These are phyloP conservation scores for Tetraneura akinire DNA, from an alignment of 1,140 invertebrate species.

Conservation along the genomic window DNA sequence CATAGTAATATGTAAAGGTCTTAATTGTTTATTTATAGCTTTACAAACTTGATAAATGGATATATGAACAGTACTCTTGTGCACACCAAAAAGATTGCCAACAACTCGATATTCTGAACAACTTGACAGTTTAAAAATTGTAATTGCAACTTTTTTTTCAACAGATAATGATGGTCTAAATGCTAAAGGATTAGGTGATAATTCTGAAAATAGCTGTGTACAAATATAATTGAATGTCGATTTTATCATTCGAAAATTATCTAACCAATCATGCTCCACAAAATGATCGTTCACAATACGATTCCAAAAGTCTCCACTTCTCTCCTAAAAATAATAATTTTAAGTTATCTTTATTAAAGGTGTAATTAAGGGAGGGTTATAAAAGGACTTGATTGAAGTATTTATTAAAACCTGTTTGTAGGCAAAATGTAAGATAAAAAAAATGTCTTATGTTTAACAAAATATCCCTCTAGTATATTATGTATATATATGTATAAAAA, in stretches of 20 bases:
- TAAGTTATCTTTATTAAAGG: not conserved
- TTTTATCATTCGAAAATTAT: constrained; percentile 16
- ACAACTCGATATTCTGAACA: constrained; percentile 18
- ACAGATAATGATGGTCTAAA: constrained; percentile 15
- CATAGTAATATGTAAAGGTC: constrained; percentile 17
- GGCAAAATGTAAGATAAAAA: not conserved
- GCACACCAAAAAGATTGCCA: constrained; percentile 14
- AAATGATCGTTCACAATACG: constrained; percentile 4
- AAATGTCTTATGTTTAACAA: not conserved
- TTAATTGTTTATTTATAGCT: constrained; percentile 6
- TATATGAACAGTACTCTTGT: constrained; percentile 21
- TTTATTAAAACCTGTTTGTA: not conserved
- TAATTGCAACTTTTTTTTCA: constrained; percentile 10
- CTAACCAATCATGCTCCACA: not conserved
- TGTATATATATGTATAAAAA: not conserved
- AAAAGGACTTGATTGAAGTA: not conserved
- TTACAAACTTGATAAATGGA: constrained; percentile 28
- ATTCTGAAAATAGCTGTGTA: not conserved
- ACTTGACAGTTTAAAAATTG: constrained; percentile 13
- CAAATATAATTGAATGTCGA: constrained; percentile 23
- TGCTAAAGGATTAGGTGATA: constrained; percentile 4
- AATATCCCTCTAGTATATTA: not conserved
- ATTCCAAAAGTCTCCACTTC: constrained; percentile 18
- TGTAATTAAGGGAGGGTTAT: constrained; percentile 3
- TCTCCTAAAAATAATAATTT: constrained; percentile 11